Base-by-base conservation (phyloP, 2,888 invertebrate genomes). In the Drosophila eohydei region DNA sequence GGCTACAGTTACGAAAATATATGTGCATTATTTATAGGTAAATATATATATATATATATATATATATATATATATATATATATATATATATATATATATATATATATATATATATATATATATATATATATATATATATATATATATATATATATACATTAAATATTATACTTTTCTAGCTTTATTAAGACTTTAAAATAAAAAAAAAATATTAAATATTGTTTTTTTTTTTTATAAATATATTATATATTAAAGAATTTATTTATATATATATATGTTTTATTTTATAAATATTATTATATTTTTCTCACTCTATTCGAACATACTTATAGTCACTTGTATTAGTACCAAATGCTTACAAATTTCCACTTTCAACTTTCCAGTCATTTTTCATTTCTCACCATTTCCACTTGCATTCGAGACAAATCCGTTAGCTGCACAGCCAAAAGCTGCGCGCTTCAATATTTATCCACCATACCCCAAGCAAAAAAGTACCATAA, bases 401-500 rank as follows among this genome's bases (percentile, higher is more conserved):
- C 16, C n/a, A 16, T 57, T 55, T 82, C 44, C 55, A 61, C 58
- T 54, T 81, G 82, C 71, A 71, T 32, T 71, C 64, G 50, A 71
- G 74, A 78, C 65, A 78, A 65, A n/a, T 64, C 83, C 55, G 80
- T 52, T 34, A 38, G 28, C 36, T 12, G 16, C 41, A 34, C 2
- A 48, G 14, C 2, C 14, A 41, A 52, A 55, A 51, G 4, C 40
- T 56, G 46, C 12, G 30, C 65, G 26, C 51, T 71, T 16, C 16
- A 51, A 34, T 16, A 16, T 70, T 78, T 82, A 61, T 6, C 26
- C 36, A n/a, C 8, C 32, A 41, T 4, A 34, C 50, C 21, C n/a
- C 46, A 28, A 14, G 21, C 21, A 21, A 1, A 30, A 48, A 48
- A 28, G 28, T 48, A 28, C 48, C n/a, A 14, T 2, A 28, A 8